Percentiles rank a stretch among this genome's conserved stretches.
These are phyloP conservation scores for Microvelia longipes DNA, from an alignment of 1,140 invertebrate species.

Conservation along the genomic window DNA sequence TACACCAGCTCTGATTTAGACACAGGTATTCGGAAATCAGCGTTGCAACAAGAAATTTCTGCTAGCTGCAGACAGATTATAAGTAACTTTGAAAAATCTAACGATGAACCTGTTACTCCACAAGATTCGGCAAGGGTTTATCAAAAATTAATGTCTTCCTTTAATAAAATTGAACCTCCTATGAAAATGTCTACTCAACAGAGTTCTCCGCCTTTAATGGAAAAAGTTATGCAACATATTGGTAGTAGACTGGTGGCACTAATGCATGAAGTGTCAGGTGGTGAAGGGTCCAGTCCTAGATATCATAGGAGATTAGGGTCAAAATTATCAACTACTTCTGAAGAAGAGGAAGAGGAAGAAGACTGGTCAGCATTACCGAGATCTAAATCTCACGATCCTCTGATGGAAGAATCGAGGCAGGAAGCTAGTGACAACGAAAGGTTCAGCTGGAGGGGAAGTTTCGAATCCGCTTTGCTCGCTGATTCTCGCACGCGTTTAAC, in stretches of 20 bases:
- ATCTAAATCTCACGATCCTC: constrained; percentile 60
- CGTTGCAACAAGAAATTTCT: constrained; percentile 67
- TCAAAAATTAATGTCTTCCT: constrained; percentile 61
- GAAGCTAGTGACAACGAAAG: constrained; percentile 74
- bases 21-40: constrained; percentile 45
- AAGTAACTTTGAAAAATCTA: constrained; percentile 53
- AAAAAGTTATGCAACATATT: constrained; percentile 84
- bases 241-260: constrained; percentile 71
- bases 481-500: constrained; percentile 58
- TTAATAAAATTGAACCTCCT: constrained; percentile 48
- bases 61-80: constrained; percentile 77
- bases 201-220: constrained; percentile 69
- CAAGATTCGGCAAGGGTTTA: constrained; percentile 53
- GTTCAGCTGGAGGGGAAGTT: constrained; percentile 77
- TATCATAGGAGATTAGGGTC: constrained; percentile 37
- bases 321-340: constrained; percentile 45
- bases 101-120: constrained; percentile 25
- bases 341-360: constrained; percentile 49
- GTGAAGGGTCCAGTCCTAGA: constrained; percentile 20
- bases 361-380: constrained; percentile 42
- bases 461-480: constrained; percentile 68
- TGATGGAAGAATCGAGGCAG: constrained; percentile 44
- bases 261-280: constrained; percentile 66
- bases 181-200: constrained; percentile 38
- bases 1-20: constrained; percentile 79